Percentiles rank a stretch among this genome's conserved stretches.
Conservation (phyloP, 2,888 invertebrate genomes). For the Sarcophaga variegata region DNA sequence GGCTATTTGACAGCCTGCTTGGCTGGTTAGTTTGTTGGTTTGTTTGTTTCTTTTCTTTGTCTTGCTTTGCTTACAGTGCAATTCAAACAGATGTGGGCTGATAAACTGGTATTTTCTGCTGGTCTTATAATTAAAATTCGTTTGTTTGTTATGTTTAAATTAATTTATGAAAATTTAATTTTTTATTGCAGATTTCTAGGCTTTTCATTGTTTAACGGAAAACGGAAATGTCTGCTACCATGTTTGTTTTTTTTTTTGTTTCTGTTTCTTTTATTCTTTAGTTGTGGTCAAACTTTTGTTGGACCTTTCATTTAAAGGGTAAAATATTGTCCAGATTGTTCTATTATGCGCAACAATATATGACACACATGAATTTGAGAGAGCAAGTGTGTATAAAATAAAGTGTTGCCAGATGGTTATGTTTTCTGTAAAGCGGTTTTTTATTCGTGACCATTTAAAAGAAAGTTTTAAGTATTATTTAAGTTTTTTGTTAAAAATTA, state of each 20-base stretch:
- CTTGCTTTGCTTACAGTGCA: conserved; percentile 21
- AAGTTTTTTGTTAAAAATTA: too few relatives aligned
- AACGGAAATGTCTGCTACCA: conserved; percentile 33
- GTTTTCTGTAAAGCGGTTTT: neutral
- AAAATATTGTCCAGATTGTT: conserved; percentile 16
- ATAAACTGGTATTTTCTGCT: conserved; percentile 17
- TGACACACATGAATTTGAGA: conserved; percentile 9
- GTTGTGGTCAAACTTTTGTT: neutral
- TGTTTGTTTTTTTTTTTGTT: neutral
- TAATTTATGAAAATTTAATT: neutral
- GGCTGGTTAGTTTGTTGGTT: neutral
- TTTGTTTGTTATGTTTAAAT: too few relatives aligned
- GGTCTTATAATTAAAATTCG: neutral
- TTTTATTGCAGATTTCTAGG: conserved; percentile 53
- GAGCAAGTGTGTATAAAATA: conserved; percentile 4
- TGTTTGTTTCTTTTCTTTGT: neutral
- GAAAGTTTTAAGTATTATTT: neutral
- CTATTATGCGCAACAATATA: neutral
- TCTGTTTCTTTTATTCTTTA: neutral
- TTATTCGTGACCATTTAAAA: neutral
- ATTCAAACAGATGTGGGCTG: conserved; percentile 24
- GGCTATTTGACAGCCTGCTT: conserved; percentile 17
- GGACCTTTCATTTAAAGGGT: neutral
- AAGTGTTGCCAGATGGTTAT: neutral
- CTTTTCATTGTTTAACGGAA: conserved; percentile 41